A percentile compares a stretch with the other conserved stretches of the same genome.
phyloP scores from a whole-genome alignment of 1,140 invertebrate genomes.

The Saccostrea glomerata region DNA sequence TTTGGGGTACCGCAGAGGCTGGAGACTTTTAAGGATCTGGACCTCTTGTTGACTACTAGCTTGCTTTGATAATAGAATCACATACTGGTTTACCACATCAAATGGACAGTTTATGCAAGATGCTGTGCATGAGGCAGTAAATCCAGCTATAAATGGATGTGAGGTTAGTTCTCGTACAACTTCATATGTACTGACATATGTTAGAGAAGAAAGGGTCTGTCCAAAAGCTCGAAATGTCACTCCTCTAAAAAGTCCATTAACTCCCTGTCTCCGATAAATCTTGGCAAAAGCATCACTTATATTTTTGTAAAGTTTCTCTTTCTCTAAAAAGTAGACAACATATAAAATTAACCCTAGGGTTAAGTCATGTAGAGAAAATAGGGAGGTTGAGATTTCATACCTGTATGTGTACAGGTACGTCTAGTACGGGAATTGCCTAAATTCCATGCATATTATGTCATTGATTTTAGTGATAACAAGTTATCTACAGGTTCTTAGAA shows the following conservation, averaged over 20 bases:
- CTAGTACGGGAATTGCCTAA: no score
- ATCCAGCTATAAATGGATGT: slow-evolving; percentile 5
- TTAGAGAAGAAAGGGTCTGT: slow-evolving; percentile 14
- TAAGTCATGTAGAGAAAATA: no score
- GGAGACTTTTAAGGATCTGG: slow-evolving; percentile 6
- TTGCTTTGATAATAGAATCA: slow-evolving; percentile 6
- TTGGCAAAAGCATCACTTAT: slow-evolving; percentile 5
- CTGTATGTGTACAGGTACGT: no score
- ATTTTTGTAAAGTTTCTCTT: slow-evolving; percentile 16
- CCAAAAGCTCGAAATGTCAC: slow-evolving; percentile 24
- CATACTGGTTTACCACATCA: slow-evolving; percentile 25
- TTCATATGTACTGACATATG: slow-evolving; percentile 17
- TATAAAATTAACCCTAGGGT: neutral
- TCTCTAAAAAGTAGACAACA: neutral
- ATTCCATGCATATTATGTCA: no score
- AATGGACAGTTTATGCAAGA: slow-evolving; percentile 18
- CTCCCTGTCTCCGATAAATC: slow-evolving; percentile 1
- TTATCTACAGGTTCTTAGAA: no score
- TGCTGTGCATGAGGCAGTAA: slow-evolving; percentile 1
- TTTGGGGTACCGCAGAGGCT: neutral
- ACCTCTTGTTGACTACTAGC: slow-evolving; percentile 12
- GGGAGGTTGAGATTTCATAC: no score
- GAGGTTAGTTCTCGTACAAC: neutral
- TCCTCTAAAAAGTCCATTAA: slow-evolving; percentile 8
- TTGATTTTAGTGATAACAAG: no score